These are phyloP conservation scores for Lithobates sylvaticus DNA, from an alignment of 2,797 vertebrate genomes.

Conservation along the genomic window DNA sequence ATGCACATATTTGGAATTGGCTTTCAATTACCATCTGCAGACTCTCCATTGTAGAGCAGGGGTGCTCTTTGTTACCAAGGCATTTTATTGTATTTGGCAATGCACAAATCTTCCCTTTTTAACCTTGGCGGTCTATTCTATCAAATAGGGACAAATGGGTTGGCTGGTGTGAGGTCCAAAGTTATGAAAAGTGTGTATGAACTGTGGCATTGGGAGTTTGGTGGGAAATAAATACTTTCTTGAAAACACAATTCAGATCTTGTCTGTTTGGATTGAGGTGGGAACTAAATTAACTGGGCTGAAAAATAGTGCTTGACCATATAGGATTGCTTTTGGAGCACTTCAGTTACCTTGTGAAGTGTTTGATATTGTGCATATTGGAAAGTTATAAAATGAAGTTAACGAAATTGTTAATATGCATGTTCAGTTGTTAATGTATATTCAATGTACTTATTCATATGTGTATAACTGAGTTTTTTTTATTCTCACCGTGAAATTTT, in stretches of 20 bases:
- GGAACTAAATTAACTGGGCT: neutral
- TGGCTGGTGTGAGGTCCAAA: neutral
- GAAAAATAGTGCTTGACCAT: neutral
- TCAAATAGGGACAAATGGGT: neutral
- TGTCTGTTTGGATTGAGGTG: neutral
- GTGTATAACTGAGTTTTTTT: too few relatives aligned
- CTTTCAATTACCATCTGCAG: neutral
- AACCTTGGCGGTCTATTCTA: neutral
- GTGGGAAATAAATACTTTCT: neutral
- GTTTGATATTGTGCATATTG: neutral
- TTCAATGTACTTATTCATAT: too few relatives aligned
- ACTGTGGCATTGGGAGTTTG: neutral
- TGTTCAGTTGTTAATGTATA: too few relatives aligned
- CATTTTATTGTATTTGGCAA: constrained; percentile 4
- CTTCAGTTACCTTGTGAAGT: neutral
- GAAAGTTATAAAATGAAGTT: too few relatives aligned
- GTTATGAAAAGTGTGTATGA: neutral
- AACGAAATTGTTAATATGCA: too few relatives aligned
- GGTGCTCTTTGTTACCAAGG: constrained; percentile 8
- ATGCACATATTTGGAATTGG: constrained; percentile 16
- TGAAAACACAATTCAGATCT: neutral
- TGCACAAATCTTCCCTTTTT: neutral
- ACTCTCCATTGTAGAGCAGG: neutral
- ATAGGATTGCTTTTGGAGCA: neutral
- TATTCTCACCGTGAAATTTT: too few relatives aligned